Evolutionary conservation across 2,888 invertebrate genomes (phyloP).

Genomic region (Agriopis leucophaearia): DNA sequence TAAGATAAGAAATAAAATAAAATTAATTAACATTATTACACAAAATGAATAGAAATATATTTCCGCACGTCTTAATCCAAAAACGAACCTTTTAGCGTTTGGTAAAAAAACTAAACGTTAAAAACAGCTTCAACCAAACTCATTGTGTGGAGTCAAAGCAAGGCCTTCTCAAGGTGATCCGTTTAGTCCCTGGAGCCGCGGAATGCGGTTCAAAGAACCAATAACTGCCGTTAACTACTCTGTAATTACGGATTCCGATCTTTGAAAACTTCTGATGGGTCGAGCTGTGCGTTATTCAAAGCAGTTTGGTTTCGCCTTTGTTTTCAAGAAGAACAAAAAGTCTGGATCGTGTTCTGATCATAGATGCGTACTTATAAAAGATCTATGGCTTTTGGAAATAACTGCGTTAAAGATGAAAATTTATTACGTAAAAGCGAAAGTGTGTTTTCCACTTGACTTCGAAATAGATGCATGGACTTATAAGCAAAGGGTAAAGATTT

Average conservation of each 20-base stretch:
- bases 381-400: neutral
- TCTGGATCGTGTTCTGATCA: neutral
- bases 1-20: too few relatives aligned
- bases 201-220: constrained; percentile 58
- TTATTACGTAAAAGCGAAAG: too few relatives aligned
- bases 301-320: constrained; percentile 3
- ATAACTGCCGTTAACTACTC: constrained; percentile 49
- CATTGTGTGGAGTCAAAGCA: constrained; percentile 13
- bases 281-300: constrained; percentile 6
- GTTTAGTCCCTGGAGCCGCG: constrained; percentile 54
- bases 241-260: constrained; percentile 44
- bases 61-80: neutral
- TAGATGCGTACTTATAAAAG: neutral
- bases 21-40: too few relatives aligned
- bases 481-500: too few relatives aligned
- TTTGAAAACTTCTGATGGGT: constrained; percentile 25
- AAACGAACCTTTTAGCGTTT: neutral
- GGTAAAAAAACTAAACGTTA: neutral
- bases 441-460: too few relatives aligned
- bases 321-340: neutral
- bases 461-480: too few relatives aligned
- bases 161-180: constrained; percentile 53
- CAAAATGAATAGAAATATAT: too few relatives aligned
- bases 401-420: too few relatives aligned
- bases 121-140: neutral